phyloP scores from a whole-genome alignment of 2,888 invertebrate species.

The Tetanocera ferruginea region DNA sequence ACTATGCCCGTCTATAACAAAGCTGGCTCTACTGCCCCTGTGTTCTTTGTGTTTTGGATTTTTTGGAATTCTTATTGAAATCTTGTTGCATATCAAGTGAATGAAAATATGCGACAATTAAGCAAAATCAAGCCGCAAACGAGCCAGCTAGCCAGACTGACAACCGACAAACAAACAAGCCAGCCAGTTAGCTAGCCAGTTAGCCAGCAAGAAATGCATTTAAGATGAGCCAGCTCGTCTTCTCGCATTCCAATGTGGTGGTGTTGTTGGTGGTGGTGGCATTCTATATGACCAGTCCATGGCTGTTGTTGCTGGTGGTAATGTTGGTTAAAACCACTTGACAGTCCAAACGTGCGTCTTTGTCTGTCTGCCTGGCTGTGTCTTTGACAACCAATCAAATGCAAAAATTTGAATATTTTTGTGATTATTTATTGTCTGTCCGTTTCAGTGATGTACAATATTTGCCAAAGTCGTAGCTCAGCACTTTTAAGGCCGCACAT shows the following conservation, averaged over 20 bases:
- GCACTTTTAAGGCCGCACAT: not conserved
- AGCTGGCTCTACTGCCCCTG: not conserved
- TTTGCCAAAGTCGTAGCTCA: not conserved
- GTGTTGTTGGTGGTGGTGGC: not conserved
- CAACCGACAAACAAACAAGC: not conserved
- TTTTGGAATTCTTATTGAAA: constrained; percentile 14
- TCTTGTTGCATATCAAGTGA: constrained; percentile 34
- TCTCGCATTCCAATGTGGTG: not conserved
- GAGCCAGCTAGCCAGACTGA: not conserved
- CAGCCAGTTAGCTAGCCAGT: not conserved
- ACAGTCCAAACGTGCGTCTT: constrained; percentile 1
- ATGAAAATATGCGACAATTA: constrained; percentile 36
- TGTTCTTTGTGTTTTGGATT: not conserved
- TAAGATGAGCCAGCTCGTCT: not conserved
- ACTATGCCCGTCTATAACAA: too few relatives aligned
- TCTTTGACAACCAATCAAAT: constrained; percentile 2
- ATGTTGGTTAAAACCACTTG: constrained; percentile 3
- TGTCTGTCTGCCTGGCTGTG: not conserved
- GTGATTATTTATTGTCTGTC: constrained; percentile 13
- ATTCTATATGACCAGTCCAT: not conserved
- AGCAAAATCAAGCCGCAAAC: constrained; percentile 17
- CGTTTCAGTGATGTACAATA: not conserved
- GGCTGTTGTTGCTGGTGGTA: not conserved
- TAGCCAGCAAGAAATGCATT: not conserved
- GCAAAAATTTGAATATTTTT: constrained; percentile 19